These are phyloP conservation scores for Crotalus helleri DNA, from an alignment of 2,113 vertebrate species.

Conservation along the genomic window DNA sequence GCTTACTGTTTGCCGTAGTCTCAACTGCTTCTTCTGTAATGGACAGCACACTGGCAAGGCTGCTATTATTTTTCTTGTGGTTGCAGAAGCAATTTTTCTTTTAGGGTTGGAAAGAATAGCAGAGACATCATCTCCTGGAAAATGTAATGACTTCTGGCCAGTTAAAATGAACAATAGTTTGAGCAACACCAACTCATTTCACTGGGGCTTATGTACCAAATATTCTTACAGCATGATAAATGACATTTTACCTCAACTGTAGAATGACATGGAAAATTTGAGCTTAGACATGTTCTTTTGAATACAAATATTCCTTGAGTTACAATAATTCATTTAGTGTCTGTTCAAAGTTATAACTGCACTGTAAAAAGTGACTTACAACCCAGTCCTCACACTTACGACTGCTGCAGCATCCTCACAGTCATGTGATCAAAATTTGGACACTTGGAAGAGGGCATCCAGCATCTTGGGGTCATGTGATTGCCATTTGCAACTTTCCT, in stretches of 20 bases:
- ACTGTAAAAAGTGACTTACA: background rate
- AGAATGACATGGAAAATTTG: background rate
- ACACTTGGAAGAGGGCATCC: background rate
- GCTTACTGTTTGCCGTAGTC: background rate
- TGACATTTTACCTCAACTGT: background rate
- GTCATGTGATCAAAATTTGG: background rate
- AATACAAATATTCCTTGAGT: background rate
- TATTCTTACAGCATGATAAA: background rate
- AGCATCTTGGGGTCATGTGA: background rate
- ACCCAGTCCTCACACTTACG: background rate
- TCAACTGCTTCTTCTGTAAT: background rate
- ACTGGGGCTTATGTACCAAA: background rate
- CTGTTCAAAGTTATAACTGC: background rate
- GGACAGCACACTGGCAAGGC: background rate
- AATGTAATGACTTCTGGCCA: background rate
- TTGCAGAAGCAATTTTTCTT: background rate
- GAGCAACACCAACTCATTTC: background rate
- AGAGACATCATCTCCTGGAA: background rate
- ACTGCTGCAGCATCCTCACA: background rate
- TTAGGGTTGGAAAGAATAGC: background rate
- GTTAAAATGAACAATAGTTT: background rate
- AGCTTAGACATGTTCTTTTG: background rate
- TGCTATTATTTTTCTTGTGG: background rate
- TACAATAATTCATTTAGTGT: background rate
- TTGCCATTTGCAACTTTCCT: background rate